Evolutionary conservation across 2,888 invertebrate genomes (phyloP).

Genomic region (Labia minor): DNA sequence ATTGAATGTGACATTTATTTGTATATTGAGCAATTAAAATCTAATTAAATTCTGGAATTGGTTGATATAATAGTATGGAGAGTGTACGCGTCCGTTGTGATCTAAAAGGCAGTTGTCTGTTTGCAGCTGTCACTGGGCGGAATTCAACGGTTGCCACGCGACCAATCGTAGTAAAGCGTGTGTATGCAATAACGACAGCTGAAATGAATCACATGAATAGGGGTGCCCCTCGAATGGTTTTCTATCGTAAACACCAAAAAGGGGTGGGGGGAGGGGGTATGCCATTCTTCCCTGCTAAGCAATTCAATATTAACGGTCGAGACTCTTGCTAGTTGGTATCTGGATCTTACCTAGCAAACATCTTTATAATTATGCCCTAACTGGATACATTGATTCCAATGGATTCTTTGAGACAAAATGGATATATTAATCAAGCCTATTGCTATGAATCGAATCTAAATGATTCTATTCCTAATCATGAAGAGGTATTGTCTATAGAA

Average conservation of each 20-base stretch:
- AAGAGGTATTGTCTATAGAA: background rate
- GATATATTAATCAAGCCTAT: background rate
- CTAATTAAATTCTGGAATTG: too few relatives aligned
- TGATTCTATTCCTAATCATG: background rate
- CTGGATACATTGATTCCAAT: background rate
- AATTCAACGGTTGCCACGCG: background rate
- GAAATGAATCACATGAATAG: too few relatives aligned
- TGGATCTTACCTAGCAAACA: background rate
- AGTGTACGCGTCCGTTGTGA: too few relatives aligned
- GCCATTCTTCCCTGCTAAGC: too few relatives aligned
- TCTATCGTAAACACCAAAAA: background rate
- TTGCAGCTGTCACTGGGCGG: background rate
- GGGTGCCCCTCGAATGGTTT: background rate
- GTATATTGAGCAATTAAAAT: too few relatives aligned
- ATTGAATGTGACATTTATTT: too few relatives aligned
- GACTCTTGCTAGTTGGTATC: background rate
- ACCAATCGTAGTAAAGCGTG: background rate
- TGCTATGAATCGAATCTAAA: background rate
- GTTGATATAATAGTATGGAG: too few relatives aligned
- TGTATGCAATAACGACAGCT: background rate
- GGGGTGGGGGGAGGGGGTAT: background rate
- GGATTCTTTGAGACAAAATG: background rate
- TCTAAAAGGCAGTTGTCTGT: too few relatives aligned
- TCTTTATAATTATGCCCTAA: too few relatives aligned
- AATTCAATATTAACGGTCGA: background rate